Base-by-base conservation (phyloP, 1,140 invertebrate species). In the Ephestia elutella region DNA sequence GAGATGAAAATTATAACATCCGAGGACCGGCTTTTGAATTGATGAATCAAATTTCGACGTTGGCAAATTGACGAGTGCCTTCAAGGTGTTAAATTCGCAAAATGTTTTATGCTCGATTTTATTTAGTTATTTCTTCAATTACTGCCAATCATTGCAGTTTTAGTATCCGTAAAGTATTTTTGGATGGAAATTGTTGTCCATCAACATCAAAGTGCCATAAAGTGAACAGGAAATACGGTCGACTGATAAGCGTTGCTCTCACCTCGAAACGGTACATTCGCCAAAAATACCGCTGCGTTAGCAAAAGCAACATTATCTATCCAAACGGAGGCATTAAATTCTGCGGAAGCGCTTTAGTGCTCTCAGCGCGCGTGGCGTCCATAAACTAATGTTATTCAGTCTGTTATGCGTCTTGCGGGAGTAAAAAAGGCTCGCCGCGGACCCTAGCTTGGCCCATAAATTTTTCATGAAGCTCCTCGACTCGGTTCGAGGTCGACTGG, bases 301-400 rank as follows among this genome's bases (percentile, higher is more conserved):
- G 18, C 50, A 53, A 53, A 53, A 53, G 50, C 25, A 53, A 58
- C 57, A 58, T 53, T 51, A 53, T 58, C 57, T 38, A 53, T 53
- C 49, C 44, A 38, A 58, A 53, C 30, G 28, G 60, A 51, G 44
- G 60, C 48, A 58, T 62, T 62, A 62, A 62, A 63, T 71, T 71
- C 61, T 49, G 38, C 60, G 69, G 69, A 75, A 78, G 69, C 72
- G 70, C 71, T 75, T 78, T 77, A 80, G 71, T 75, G 63, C 68
- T 66, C 68, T 65, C 63, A 56, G 61, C 60, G 65, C 68, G 56
- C 63, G 60, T 50, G 66, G 70, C 73, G 60, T 65, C 72, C 73
- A 78, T 86, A 82, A 83, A 83, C 78, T 81, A 82, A 82, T 82
- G 75, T 78, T 78, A 77, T 82, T 86, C 76, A 67, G 71, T 77